A percentile compares a stretch with the other conserved stretches of the same genome.
Conservation (phyloP, 2,888 invertebrate species). For the Apamea crenata region DNA sequence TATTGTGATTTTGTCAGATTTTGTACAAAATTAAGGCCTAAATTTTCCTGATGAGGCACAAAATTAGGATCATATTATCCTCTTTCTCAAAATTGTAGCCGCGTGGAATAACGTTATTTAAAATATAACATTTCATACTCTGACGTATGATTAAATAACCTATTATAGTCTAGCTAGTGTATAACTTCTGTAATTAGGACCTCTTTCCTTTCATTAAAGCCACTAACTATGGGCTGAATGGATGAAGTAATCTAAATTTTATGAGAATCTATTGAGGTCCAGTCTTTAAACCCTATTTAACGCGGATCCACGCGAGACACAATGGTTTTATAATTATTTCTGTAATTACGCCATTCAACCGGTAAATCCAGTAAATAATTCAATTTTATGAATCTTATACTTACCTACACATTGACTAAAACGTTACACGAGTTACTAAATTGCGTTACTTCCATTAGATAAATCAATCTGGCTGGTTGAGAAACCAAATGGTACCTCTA, state of each 20-base stretch:
- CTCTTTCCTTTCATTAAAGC: background rate
- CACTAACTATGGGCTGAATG: background rate
- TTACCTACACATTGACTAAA: background rate
- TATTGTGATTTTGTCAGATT: background rate
- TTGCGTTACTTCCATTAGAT: background rate
- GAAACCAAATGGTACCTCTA: background rate
- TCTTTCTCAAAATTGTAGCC: background rate
- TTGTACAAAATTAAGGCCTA: background rate
- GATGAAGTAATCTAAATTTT: background rate
- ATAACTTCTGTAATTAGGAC: background rate
- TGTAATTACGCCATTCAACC: background rate
- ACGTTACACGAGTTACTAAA: background rate
- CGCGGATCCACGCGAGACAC: background rate
- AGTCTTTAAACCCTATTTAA: background rate
- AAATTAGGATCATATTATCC: conserved; percentile 7
- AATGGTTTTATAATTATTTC: background rate
- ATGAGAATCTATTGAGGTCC: background rate
- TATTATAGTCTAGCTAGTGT: background rate
- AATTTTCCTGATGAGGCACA: conserved; percentile 1
- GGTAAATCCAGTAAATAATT: background rate
- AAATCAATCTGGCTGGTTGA: background rate
- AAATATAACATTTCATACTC: conserved; percentile 1
- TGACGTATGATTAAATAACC: background rate
- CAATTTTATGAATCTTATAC: background rate
- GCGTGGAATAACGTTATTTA: background rate